Conservation (phyloP, 2,113 vertebrate species). For the Tragelaphus buxtoni region DNA sequence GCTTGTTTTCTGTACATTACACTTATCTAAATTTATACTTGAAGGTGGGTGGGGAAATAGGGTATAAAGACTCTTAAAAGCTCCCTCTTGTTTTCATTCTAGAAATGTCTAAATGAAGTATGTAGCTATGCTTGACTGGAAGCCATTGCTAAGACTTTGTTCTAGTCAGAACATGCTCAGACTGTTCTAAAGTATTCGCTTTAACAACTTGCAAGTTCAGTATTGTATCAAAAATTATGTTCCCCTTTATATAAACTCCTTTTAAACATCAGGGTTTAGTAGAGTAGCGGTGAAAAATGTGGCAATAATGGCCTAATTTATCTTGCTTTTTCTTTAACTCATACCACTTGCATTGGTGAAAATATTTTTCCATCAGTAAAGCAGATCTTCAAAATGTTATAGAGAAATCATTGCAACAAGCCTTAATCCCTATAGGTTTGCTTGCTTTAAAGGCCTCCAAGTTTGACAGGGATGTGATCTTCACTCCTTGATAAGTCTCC, state of each 20-base stretch:
- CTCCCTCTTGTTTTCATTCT: constrained; percentile 51
- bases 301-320: constrained; percentile 12
- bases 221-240: constrained; percentile 27
- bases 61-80: constrained; percentile 50
- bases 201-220: constrained; percentile 5
- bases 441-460: constrained; percentile 14
- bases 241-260: constrained; percentile 21
- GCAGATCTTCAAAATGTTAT: not conserved
- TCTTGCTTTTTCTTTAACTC: constrained; percentile 16
- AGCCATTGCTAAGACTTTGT: constrained; percentile 39
- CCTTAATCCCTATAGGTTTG: not conserved
- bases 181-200: not conserved
- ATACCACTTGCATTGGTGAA: not conserved
- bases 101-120: constrained; percentile 58
- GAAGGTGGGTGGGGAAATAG: not conserved
- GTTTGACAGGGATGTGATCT: constrained; percentile 37
- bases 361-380: constrained; percentile 39
- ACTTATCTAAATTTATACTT: constrained; percentile 59
- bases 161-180: constrained; percentile 35
- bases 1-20: constrained; percentile 56
- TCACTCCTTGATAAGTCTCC: constrained; percentile 14
- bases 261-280: constrained; percentile 30
- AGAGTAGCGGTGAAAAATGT: not conserved
- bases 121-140: constrained; percentile 35
- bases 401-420: not conserved